Conservation (phyloP, 2,797 vertebrate species). For the Cyprinodon diabolis region DNA sequence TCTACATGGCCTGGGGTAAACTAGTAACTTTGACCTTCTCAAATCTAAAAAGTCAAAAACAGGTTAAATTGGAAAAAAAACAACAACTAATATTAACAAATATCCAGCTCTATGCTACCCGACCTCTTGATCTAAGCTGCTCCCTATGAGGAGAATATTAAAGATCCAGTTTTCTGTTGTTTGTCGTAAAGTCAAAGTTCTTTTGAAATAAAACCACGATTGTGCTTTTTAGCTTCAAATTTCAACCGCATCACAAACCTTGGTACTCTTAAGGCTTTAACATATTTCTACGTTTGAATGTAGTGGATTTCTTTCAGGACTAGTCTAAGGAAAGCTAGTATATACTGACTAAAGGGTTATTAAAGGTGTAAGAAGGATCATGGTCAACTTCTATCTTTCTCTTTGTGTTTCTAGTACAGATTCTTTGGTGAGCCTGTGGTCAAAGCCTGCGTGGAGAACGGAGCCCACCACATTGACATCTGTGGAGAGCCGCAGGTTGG, state of each 20-base stretch:
- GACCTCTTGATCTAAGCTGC: background rate
- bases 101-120: background rate
- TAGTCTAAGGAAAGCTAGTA: too few species aligned
- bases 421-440: slow-evolving; percentile 93
- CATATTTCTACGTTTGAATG: background rate
- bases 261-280: background rate
- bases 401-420: slow-evolving; percentile 60
- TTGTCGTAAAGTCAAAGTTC: background rate
- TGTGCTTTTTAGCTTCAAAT: background rate
- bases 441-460: slow-evolving; percentile 93
- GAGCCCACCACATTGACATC: slow-evolving; percentile 91
- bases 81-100: background rate
- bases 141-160: background rate
- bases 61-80: background rate
- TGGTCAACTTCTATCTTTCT: background rate
- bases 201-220: background rate
- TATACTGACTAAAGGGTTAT: background rate
- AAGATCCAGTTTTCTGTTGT: background rate
- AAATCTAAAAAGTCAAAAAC: background rate
- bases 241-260: background rate
- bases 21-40: background rate
- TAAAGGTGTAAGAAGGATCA: background rate
- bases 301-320: background rate
- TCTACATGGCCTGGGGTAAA: background rate
- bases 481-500: slow-evolving; percentile 93